Evolutionary conservation across 1,140 invertebrate species (phyloP), one percentile per base, ranked within the genome.

Genomic region (Trigoniulus corallinus): DNA sequence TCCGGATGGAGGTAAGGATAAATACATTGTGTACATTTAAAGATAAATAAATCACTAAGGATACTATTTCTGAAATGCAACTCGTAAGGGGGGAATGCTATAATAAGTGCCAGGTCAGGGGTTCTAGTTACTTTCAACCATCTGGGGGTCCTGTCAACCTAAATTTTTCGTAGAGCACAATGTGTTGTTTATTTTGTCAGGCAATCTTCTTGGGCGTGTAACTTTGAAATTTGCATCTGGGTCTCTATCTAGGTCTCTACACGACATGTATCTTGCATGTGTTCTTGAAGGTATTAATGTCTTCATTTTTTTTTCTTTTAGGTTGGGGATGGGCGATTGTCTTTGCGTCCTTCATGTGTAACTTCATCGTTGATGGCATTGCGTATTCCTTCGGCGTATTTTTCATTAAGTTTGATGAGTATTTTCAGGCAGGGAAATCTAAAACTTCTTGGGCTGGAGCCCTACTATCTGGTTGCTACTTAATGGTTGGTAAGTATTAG

Each of bases 311-410:
- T 26, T 27, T 18, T 43, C 26, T 43, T 50, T 7, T 23, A 51
- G 72, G 72, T 42, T 89, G 86, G 64, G 89, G 88, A 1, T 95
- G 91, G 91, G 78, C 93, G 65, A 82, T 98, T 53, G 92, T 96
- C 25, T 80, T 93, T 58, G 89, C 88, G 42, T 92, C 87, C 7
- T 98, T 98, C 67, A 80, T 96, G 76, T 94, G 91, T 66, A 97
- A 98, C 75, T 81, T 98, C 70, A 86, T 98, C 54, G 88, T 96
- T n/a, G 94, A 98, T 64, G 94, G 94, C 53, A 88, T 93, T 34
- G 86, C 87, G 2, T 92, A 93, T 67, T 89, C 86, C 2, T 94
- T 93, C 62, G 88, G 88, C 0, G 80, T 92, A 58, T 91, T 92
- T 68, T 73, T 91, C 2, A 70, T 75, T 15, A 79, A 85, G 59